Conservation (phyloP, 2,113 vertebrate species). For the Sterrhoptilus dennistouni region DNA sequence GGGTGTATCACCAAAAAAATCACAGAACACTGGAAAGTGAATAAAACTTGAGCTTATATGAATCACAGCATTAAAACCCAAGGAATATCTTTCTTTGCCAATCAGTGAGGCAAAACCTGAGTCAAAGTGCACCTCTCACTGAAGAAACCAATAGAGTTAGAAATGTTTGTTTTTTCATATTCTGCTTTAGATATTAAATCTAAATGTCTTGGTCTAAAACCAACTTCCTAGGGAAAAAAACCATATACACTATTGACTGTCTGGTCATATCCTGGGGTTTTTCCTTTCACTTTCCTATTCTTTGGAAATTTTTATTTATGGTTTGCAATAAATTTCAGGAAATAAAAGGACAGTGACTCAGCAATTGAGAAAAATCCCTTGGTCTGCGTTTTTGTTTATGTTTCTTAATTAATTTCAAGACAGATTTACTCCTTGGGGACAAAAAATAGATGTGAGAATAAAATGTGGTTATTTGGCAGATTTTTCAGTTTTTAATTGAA, state of each 20-base stretch:
- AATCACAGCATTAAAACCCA: neutral
- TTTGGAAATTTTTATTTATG: neutral
- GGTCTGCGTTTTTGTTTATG: neutral
- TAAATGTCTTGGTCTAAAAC: neutral
- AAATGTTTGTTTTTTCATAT: neutral
- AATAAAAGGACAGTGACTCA: neutral
- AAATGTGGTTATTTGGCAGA: neutral
- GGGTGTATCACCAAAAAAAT: neutral
- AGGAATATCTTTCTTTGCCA: neutral
- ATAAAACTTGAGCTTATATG: neutral
- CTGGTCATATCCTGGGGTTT: neutral
- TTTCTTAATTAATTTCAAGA: neutral
- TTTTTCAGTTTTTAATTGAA: neutral
- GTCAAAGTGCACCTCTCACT: neutral
- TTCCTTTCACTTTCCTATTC: neutral
- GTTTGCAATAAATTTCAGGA: neutral
- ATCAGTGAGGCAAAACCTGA: neutral
- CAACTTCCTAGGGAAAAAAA: accelerated
- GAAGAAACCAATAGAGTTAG: neutral
- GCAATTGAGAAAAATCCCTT: neutral
- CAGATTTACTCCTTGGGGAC: neutral
- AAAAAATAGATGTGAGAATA: neutral
- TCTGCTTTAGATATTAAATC: neutral
- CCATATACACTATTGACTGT: neutral
- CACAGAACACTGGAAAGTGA: neutral